A percentile compares a stretch with the other conserved stretches of the same genome.
Conservation (phyloP, 2,888 invertebrate genomes). For the Synanthedon andrenaeformis region DNA sequence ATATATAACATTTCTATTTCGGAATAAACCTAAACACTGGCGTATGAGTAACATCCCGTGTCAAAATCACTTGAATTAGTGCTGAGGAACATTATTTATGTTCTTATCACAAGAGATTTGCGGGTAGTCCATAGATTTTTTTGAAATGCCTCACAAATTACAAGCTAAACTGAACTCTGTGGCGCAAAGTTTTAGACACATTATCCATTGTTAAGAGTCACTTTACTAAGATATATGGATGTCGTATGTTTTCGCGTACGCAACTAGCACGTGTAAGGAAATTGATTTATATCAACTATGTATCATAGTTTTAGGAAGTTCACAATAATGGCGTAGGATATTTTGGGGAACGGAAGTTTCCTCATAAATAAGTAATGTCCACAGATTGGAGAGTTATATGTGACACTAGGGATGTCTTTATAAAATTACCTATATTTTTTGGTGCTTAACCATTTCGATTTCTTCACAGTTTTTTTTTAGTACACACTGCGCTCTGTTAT, state of each 20-base stretch:
- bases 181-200: no score
- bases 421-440: no score
- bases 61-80: constrained; percentile 47
- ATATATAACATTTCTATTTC: no score
- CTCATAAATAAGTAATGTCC: not conserved
- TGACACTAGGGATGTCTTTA: not conserved
- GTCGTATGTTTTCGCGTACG: constrained; percentile 1
- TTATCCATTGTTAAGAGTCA: no score
- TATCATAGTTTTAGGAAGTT: constrained; percentile 21
- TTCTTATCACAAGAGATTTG: constrained; percentile 34
- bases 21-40: not conserved
- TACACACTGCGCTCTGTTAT: no score
- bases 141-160: constrained; percentile 2
- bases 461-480: no score
- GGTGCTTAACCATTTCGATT: no score
- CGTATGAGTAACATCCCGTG: constrained; percentile 11
- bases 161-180: not conserved
- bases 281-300: constrained; percentile 43
- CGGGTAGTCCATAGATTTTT: constrained; percentile 13
- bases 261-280: constrained; percentile 18
- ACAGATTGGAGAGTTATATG: not conserved
- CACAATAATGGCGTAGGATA: constrained; percentile 13
- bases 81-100: constrained; percentile 35
- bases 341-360: not conserved
- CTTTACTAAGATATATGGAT: not conserved